Evolutionary conservation across 2,797 vertebrate genomes (phyloP), one percentile per base, ranked within the genome.

Genomic region (Melanotaenia boesemani): DNA sequence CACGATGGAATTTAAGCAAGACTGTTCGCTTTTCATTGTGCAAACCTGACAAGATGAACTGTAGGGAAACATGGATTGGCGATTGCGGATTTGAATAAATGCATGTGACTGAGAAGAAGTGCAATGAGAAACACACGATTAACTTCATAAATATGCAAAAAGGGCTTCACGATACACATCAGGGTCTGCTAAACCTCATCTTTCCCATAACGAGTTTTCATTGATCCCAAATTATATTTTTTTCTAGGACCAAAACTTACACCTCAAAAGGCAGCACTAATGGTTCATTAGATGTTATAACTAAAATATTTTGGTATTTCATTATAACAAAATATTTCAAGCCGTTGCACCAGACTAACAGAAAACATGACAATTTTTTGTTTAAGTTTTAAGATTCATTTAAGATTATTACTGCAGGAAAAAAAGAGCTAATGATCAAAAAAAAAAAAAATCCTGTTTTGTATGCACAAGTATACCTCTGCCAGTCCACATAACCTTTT

Each of bases 401-500:
- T 22, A 62, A 65, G 4, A 52, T 74, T 77, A 28, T 36, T 2
- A 24, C 12, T 34, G 16, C 66, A 52, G 63, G 58, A 60, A 67
- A 37, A 48, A 22, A 1, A 72, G 11, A 60, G 50, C 18, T 56
- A 18, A 50, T n/a, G 67, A 44, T 68, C 54, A 73, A 28, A 8
- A 12, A 50, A 58, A 66, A 36, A 57, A 54, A 62, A 70, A 26
- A 81, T 2, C 24, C 73, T 76, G 63, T 72, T 89, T 85, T 67
- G 74, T 78, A 86, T 87, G 79, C 84, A 26, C 26, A 26, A 26
- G 2, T 26, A n/a, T n/a, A n/a, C n/a, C 79, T 63, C 72, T 75
- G 74, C 75, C 59, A 41, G 65, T 77, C 79, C 64, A 37, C 48
- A 65, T 63, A 73, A 76, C 78, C 84, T 83, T 68, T 86, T 63